These are phyloP conservation scores for Trypoxylus dichotomus DNA, from an alignment of 1,140 invertebrate species.

Conservation along the genomic window DNA sequence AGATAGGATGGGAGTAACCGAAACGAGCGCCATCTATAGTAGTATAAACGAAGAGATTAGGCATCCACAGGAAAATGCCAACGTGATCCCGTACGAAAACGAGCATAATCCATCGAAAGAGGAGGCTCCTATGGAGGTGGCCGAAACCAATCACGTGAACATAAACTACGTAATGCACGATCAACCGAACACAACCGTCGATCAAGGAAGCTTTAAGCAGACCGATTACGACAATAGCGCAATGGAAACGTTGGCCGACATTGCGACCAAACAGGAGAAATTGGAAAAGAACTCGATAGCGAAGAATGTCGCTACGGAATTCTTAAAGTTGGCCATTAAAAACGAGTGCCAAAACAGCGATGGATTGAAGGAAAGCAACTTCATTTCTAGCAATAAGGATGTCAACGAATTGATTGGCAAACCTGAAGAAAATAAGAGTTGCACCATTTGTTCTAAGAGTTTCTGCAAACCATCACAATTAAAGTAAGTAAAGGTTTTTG, in stretches of 20 bases:
- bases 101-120: neutral
- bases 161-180: slow-evolving; percentile 32
- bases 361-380: slow-evolving; percentile 37
- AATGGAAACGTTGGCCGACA: slow-evolving; percentile 54
- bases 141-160: slow-evolving; percentile 23
- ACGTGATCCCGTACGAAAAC: neutral
- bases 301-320: slow-evolving; percentile 64
- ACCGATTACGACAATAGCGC: slow-evolving; percentile 52
- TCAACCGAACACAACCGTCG: neutral
- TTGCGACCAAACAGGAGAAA: slow-evolving; percentile 53
- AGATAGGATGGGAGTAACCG: neutral
- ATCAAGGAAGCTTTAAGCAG: slow-evolving; percentile 28
- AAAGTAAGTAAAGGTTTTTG: slow-evolving; percentile 57
- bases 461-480: slow-evolving; percentile 90
- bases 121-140: neutral
- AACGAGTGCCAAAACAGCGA: slow-evolving; percentile 48
- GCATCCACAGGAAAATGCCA: slow-evolving; percentile 8
- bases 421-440: slow-evolving; percentile 57
- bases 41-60: slow-evolving; percentile 11
- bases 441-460: slow-evolving; percentile 86
- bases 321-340: slow-evolving; percentile 62
- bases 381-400: slow-evolving; percentile 39
- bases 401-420: slow-evolving; percentile 50
- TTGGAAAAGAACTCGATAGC: slow-evolving; percentile 54
- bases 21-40: neutral